A percentile compares a stretch with the other conserved stretches of the same genome.
Evolutionary conservation across 2,888 invertebrate genomes (phyloP).

Genomic region (Temnothorax ravouxi): DNA sequence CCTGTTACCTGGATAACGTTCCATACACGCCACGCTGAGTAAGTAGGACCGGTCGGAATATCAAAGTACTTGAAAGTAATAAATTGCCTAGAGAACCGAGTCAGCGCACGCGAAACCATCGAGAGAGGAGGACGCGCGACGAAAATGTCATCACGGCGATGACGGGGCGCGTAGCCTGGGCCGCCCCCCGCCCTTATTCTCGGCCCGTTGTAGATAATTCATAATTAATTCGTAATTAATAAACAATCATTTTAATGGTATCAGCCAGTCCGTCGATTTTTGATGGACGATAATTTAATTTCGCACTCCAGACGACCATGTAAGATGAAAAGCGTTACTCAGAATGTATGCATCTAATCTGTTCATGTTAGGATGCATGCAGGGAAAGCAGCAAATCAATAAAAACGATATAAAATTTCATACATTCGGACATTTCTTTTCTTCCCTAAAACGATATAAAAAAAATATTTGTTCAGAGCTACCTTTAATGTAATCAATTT

Average conservation of each 20-base stretch:
- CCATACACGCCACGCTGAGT: conserved; percentile 60
- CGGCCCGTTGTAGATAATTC: conserved; percentile 86
- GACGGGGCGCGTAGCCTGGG: conserved; percentile 86
- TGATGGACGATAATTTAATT: conserved; percentile 76
- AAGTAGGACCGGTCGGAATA: conserved; percentile 70
- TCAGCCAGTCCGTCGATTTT: conserved; percentile 77
- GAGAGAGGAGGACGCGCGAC: conserved; percentile 84
- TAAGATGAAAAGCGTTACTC: conserved; percentile 80
- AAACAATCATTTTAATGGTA: conserved; percentile 76
- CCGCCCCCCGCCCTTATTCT: conserved; percentile 86
- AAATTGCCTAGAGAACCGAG: conserved; percentile 62
- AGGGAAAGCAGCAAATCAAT: conserved; percentile 83
- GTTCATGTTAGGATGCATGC: conserved; percentile 86
- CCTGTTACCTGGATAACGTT: conserved; percentile 64
- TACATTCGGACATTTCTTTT: conserved; percentile 27
- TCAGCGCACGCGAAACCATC: conserved; percentile 70
- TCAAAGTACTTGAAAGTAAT: conserved; percentile 67
- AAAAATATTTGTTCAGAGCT: background rate
- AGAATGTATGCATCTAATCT: conserved; percentile 84
- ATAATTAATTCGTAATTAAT: conserved; percentile 82
- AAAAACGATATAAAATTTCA: conserved; percentile 81
- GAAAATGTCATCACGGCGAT: conserved; percentile 84
- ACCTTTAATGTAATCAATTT: background rate
- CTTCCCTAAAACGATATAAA: background rate
- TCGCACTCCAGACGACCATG: conserved; percentile 79